Evolutionary conservation across 1,140 invertebrate species (phyloP), one percentile per base, ranked within the genome.

Genomic region (Bombus breviceps): DNA sequence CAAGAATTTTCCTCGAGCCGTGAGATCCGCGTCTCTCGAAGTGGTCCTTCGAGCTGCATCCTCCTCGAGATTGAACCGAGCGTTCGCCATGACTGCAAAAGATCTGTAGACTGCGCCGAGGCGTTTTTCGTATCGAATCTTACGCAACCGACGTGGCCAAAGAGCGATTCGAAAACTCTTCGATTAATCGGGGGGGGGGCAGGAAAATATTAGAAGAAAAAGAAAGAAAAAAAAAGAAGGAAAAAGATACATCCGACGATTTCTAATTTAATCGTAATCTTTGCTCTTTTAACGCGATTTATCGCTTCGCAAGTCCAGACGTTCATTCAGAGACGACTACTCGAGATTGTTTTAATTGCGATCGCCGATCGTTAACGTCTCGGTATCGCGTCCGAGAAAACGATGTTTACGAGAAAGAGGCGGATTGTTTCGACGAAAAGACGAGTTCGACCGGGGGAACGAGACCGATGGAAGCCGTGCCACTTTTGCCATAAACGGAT

Each of bases 1-100:
- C 57, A 53, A 72, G 25, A 59, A 73, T 34, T 77, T 86, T 66
- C 62, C 41, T 64, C 87, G 87, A 82, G 41, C 41, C 81, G 82
- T 71, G 73, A 82, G 72, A 88, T 89, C 87, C 82, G 78, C 87
- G 81, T 85, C 82, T 89, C 88, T 77, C 88, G 86, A 89, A 78
- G 25, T 89, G 79, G 87, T 89, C 88, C 88, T 80, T 86, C 87
- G 88, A 89, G 88, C 88, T 89, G 88, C 88, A 66, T 89, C 88
- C 87, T 89, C 88, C 83, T 88, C 88, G 87, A 66, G 64, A 71
- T 79, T 57, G n/a, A 64, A 72, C 68, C 87, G 87, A 88, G 62
- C 66, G 78, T 79, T 43, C 37, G 53, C 69, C 79, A 15, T 41
- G 64, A 87, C 88, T 90, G 88, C 66, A 90, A 87, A 87, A 87